Percentiles rank a stretch among this genome's conserved stretches.
Evolutionary conservation across 30 jellyfish, hydroid and myxozoan genomes (phyloP).

Genomic region (Aurelia coerulea): DNA sequence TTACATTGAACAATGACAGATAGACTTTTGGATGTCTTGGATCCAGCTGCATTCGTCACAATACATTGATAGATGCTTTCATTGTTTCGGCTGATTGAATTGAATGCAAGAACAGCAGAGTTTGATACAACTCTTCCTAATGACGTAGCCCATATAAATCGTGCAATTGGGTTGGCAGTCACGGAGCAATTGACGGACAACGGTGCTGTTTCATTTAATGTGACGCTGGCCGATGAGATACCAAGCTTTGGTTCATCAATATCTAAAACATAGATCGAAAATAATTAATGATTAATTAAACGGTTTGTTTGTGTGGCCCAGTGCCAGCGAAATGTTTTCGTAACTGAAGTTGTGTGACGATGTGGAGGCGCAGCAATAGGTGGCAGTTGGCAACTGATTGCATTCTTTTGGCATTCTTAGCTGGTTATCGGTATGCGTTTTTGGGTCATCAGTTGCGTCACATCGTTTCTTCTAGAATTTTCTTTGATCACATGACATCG

Average conservation of each 20-base stretch:
- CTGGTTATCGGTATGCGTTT: too few species aligned
- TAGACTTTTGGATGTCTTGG: constrained; percentile 15
- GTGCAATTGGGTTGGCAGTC: constrained; percentile 13
- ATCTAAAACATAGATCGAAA: constrained; percentile 20
- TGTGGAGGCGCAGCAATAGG: too few species aligned
- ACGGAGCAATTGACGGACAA: constrained; percentile 10
- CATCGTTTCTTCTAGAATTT: too few species aligned
- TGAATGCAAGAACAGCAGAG: constrained; percentile 13
- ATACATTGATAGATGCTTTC: constrained; percentile 20
- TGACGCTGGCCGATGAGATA: neutral
- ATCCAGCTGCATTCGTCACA: constrained; percentile 43
- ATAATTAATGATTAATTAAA: too few species aligned
- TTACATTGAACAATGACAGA: constrained; percentile 57
- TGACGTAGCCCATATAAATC: neutral
- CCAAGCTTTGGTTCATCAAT: constrained; percentile 43
- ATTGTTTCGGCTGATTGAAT: constrained; percentile 16
- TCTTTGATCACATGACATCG: too few species aligned
- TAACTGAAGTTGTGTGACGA: too few species aligned
- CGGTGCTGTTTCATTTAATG: neutral
- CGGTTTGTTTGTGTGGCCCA: too few species aligned
- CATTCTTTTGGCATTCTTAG: too few species aligned
- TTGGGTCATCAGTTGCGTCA: too few species aligned
- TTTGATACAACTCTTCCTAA: constrained; percentile 26
- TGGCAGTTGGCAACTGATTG: too few species aligned
- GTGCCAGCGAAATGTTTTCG: too few species aligned